A percentile compares a stretch with the other conserved stretches of the same genome.
phyloP scores from a whole-genome alignment of 2,113 vertebrate genomes.

The Notiomystis cincta region DNA sequence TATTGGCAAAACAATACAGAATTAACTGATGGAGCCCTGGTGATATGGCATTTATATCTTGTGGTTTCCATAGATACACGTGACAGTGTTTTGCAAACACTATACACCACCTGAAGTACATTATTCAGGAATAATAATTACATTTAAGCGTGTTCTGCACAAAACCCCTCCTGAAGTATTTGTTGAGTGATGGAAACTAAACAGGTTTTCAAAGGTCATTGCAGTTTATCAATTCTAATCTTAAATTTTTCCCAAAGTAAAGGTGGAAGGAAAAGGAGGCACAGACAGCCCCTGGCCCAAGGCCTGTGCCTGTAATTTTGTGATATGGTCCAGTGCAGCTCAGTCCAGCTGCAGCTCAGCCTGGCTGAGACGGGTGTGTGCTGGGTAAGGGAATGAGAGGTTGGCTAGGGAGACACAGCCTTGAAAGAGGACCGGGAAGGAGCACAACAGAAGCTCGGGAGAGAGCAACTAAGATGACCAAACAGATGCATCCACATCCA shows the following conservation, averaged over 20 bases:
- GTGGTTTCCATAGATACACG: neutral
- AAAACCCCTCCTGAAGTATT: neutral
- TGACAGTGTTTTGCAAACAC: neutral
- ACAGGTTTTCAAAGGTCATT: neutral
- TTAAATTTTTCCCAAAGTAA: neutral
- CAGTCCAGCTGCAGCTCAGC: neutral
- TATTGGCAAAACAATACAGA: neutral
- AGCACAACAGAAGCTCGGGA: neutral
- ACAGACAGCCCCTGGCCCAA: neutral
- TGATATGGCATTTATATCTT: neutral
- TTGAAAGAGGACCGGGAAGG: neutral
- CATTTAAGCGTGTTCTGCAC: neutral
- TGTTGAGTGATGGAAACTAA: neutral
- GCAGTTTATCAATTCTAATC: neutral
- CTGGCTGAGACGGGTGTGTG: neutral
- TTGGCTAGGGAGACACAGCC: neutral
- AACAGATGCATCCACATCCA: neutral
- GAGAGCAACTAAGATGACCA: neutral
- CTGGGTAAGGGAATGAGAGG: too few relatives aligned
- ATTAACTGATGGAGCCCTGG: neutral
- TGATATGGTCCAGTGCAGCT: fast-evolving
- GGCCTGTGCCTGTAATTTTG: neutral
- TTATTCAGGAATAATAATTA: neutral
- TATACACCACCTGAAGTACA: neutral
- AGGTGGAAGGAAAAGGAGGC: neutral